These are phyloP conservation scores for Maniola jurtina DNA, from an alignment of 1,140 invertebrate species.

Conservation along the genomic window DNA sequence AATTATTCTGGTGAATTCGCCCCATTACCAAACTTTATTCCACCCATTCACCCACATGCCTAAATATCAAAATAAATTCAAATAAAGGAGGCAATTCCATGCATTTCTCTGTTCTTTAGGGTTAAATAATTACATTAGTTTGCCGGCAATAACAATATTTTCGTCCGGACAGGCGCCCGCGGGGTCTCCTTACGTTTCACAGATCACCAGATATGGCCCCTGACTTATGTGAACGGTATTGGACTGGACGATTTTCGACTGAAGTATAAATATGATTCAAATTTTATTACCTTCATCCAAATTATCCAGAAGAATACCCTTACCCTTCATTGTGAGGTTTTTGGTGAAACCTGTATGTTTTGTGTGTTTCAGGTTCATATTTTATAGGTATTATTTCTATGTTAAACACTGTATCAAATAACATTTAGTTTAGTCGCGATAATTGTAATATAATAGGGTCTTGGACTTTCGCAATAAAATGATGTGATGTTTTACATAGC, in stretches of 20 bases:
- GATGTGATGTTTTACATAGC: too few relatives aligned
- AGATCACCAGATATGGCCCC: slow-evolving; percentile 61
- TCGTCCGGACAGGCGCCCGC: slow-evolving; percentile 42
- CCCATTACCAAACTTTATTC: too few relatives aligned
- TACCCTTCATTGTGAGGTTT: background rate
- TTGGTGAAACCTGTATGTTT: background rate
- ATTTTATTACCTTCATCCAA: background rate
- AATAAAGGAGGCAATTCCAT: slow-evolving; percentile 15
- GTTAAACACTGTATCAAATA: too few relatives aligned
- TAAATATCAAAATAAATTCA: slow-evolving; percentile 20
- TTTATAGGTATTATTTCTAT: too few relatives aligned
- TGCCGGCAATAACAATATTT: slow-evolving; percentile 71
- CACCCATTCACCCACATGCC: background rate
- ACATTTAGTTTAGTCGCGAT: too few relatives aligned
- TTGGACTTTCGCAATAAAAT: too few relatives aligned
- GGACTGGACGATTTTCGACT: slow-evolving; percentile 7
- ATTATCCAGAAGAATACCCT: background rate
- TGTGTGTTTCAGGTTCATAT: too few relatives aligned
- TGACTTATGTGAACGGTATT: slow-evolving; percentile 40
- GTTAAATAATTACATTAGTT: slow-evolving; percentile 74
- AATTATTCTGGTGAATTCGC: too few relatives aligned
- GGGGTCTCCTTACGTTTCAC: slow-evolving; percentile 55
- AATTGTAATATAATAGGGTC: too few relatives aligned
- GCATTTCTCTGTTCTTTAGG: slow-evolving; percentile 19
- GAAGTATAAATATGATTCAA: slow-evolving; percentile 12